Evolutionary conservation across 2,888 invertebrate species (phyloP), one percentile per base, ranked within the genome.

Genomic region (Stenchaetothrips biformis): DNA sequence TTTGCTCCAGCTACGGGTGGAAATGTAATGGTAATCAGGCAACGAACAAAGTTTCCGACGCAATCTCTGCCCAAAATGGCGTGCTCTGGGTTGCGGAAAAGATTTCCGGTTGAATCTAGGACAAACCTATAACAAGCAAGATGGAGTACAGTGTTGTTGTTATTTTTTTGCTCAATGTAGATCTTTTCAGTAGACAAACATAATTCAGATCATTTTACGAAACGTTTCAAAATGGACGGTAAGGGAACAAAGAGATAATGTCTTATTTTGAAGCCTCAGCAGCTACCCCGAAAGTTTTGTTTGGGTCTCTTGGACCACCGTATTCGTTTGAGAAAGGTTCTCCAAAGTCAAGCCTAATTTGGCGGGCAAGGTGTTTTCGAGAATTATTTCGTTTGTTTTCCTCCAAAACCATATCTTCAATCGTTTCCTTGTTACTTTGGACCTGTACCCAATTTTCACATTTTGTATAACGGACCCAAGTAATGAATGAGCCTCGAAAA

Each of bases 101-200:
- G 7, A 11, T 25, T 74, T 74, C 67, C 67, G 67, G 67, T 25
- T 74, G 67, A 8, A 74, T 74, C 7, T 25, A 25, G 25, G 11
- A n/a, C n/a, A n/a, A 67, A 74, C 21, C n/a, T 21, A 37, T 74
- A 74, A 25, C 67, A 74, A 74, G 25, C 67, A 74, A 74, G 67
- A 74, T 74, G 67, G 67, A 74, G 67, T 74, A 74, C 67, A 74
- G 67, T 74, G 67, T 74, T 74, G 67, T 74, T 74, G 67, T 74
- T 74, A 74, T 74, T 74, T 74, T 74, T 74, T 74, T 74, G 67
- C 67, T 74, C 67, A 74, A 21, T 74, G 67, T 74, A 74, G 67
- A 74, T 25, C 21, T 21, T 74, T 21, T 74, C 67, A 25, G 67
- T 74, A 74, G 67, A 74, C 67, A 74, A 25, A 74, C 67, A 21